These are phyloP conservation scores for Oophaga pumilio DNA, from an alignment of 2,113 vertebrate species.

Conservation along the genomic window DNA sequence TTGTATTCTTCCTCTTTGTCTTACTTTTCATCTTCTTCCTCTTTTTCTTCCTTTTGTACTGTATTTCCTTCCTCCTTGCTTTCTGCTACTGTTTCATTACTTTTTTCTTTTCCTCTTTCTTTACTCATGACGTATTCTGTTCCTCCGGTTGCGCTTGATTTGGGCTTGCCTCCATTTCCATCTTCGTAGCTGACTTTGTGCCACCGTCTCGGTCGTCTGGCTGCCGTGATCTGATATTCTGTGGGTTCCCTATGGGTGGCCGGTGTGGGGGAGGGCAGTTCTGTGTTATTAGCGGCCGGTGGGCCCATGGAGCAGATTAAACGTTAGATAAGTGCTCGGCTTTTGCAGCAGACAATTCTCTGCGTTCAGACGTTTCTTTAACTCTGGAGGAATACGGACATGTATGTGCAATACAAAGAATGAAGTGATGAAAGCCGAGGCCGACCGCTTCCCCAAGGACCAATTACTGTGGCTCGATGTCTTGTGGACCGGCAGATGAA, in stretches of 20 bases:
- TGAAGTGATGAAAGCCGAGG: slow-evolving; percentile 82
- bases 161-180: neutral
- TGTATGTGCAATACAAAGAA: slow-evolving; percentile 87
- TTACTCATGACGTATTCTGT: neutral
- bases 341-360: slow-evolving; percentile 65
- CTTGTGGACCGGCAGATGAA: slow-evolving; percentile 91
- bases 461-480: slow-evolving; percentile 92
- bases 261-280: slow-evolving; percentile 54
- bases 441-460: slow-evolving; percentile 90
- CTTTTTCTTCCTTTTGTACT: too few species aligned
- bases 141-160: neutral
- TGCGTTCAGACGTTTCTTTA: slow-evolving; percentile 82
- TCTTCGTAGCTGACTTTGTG: neutral
- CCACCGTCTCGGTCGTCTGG: slow-evolving; percentile 81
- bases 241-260: slow-evolving; percentile 77
- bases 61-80: too few species aligned
- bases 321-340: slow-evolving; percentile 68
- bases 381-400: slow-evolving; percentile 86
- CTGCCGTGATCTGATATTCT: slow-evolving; percentile 87
- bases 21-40: too few species aligned
- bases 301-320: slow-evolving; percentile 67
- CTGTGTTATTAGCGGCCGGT: slow-evolving; percentile 72
- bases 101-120: neutral
- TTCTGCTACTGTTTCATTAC: neutral
- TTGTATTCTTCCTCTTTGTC: too few species aligned